Evolutionary conservation across 2,888 invertebrate species (phyloP).

Genomic region (Pomacea canaliculata): DNA sequence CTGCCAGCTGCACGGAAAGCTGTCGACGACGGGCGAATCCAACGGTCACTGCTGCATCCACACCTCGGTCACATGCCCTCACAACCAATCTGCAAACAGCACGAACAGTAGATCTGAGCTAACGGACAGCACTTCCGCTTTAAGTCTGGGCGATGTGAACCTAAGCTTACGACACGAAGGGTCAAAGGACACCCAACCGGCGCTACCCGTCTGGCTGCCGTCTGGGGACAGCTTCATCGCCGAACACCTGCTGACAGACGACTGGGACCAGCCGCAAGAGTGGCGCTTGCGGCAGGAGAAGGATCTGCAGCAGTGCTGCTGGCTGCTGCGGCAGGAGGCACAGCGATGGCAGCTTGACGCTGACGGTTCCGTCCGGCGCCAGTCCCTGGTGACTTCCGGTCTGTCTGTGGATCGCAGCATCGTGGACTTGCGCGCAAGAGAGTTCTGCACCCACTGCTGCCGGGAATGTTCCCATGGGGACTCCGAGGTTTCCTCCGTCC

Average conservation of each 20-base stretch:
- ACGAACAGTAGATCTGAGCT: conserved; percentile 11
- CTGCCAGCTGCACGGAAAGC: not conserved
- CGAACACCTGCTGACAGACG: conserved; percentile 34
- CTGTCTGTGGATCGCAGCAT: conserved; percentile 37
- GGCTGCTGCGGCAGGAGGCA: conserved; percentile 30
- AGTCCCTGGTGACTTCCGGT: conserved; percentile 37
- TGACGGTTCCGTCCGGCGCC: conserved; percentile 45
- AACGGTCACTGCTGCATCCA: not conserved
- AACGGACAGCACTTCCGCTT: conserved; percentile 18
- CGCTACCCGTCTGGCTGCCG: conserved; percentile 33
- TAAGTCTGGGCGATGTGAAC: conserved; percentile 9
- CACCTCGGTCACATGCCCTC: conserved; percentile 1
- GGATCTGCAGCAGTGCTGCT: conserved; percentile 38
- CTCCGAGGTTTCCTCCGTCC: conserved; percentile 28
- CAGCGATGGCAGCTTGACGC: conserved; percentile 47
- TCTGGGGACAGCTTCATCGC: conserved; percentile 30
- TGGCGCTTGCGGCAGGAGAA: conserved; percentile 37
- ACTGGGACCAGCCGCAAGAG: conserved; percentile 1
- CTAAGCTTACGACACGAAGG: conserved; percentile 4
- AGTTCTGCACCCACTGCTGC: conserved; percentile 13
- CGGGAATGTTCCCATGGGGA: conserved; percentile 6
- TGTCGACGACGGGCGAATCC: not conserved
- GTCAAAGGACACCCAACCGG: not conserved
- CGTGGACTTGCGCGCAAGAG: conserved; percentile 8
- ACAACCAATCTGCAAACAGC: not conserved